Base-by-base conservation (phyloP, 2,797 vertebrate genomes). In the Sylvia borin region DNA sequence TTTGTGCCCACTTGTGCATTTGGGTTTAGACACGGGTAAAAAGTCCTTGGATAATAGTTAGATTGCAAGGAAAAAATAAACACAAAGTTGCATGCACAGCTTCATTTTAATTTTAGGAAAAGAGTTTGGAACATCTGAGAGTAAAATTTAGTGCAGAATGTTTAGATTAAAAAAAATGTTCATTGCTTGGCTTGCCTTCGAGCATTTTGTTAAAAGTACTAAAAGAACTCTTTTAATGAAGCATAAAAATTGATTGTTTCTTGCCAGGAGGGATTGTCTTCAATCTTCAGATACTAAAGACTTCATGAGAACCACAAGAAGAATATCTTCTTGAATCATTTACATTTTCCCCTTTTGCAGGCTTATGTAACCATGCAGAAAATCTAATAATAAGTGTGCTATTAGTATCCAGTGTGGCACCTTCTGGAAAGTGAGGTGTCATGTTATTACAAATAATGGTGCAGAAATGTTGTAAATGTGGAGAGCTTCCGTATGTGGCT, bases 311-410 rank as follows among this genome's bases (percentile, higher is more conserved):
- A 96, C 96, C 93, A 93, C 95, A 93, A 97, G 97, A 97, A 97
- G 95, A 97, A 93, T 97, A 97, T 98, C 97, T 97, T 97, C 95
- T 96, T 97, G 97, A 98, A 97, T 98, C 97, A 97, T 98, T 98
- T 98, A 97, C 97, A 97, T 98, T 96, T 95, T 93, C 93, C 92
- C 90, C 93, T 97, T 98, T 97, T 95, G 93, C 93, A 90, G 96
- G 92, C 97, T 98, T 98, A 98, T 98, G 98, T 98, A 98, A 98
- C 98, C 97, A 97, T 98, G 97, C 97, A 98, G 97, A 98, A 98
- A 98, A 98, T 98, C 97, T 98, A 98, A 98, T 98, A 98, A 98
- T 98, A 98, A 98, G 95, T 96, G 93, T 96, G 97, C 97, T 97
- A 95, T 98, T 97, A 97, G 97, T 90, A 96, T 96, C 84, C 94